Evolutionary conservation across 2,797 vertebrate species (phyloP), one percentile per base, ranked within the genome.

Genomic region (Lutjanus campechanus): DNA sequence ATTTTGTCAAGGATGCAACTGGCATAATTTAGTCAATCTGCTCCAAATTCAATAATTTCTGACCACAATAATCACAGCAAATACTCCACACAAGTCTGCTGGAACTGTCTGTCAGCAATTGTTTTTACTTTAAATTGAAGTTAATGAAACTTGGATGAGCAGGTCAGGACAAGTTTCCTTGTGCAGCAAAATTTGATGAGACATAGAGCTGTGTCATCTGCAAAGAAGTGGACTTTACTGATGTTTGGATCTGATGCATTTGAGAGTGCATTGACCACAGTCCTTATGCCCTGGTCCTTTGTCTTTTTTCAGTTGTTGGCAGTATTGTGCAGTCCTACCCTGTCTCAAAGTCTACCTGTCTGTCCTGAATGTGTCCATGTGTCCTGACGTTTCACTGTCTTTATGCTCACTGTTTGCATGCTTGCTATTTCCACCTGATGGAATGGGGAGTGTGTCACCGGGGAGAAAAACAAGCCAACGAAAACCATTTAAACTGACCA

Each of bases 401-500:
- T 64, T 81, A 2, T 69, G 77, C 83, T 86, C 65, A 68, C 76
- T 86, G 83, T 93, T 91, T 91, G 93, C 92, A 93, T 94, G 94
- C 91, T 91, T 92, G 87, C 89, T 90, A 80, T 88, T 80, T 92
- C 77, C 82, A 80, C 76, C 47, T 51, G 68, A 78, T 77, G 64
- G 41, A 68, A 64, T 58, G 58, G 44, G 84, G 60, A 74, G 60
- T 63, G 59, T 81, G 62, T 82, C 59, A 58, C 49, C 2, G 36
- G 51, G 44, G 41, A 44, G 53, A 69, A 43, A 50, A 59, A 36
- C 11, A 60, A 68, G 17, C 22, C 50, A 53, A 49, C 13, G 15
- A 59, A 36, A 54, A 56, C 7, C 2, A 54, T 49, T 47, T 40
- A 16, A 64, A 74, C 0, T 0, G 10, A 55, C 17, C 44, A 43